Evolutionary conservation across 2,797 vertebrate genomes (phyloP), one percentile per base, ranked within the genome.

Genomic region (Sparus aurata): DNA sequence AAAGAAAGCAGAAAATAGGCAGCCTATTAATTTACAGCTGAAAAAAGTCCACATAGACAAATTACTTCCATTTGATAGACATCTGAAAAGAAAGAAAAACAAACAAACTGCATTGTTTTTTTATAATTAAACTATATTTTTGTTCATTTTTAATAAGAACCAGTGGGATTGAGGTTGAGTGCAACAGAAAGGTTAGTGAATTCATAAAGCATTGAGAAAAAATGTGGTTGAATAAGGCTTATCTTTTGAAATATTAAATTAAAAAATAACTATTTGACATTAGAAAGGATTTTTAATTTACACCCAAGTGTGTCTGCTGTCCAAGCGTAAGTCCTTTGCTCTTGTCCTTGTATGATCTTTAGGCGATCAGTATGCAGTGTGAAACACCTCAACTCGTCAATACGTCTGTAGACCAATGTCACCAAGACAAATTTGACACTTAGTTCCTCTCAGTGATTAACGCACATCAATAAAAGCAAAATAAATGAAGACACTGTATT

Each of bases 361-460:
- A 52, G 20, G 0, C 25, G 3, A 85, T 89, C 81, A 85, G 81
- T 77, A 89, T 88, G 86, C 83, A 62, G 52, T 9, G 50, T 63
- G 72, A 90, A 83, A 79, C 73, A 75, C 75, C 71, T 68, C 63
- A 67, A 55, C 53, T 65, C 64, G 23, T 85, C 84, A 87, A 89
- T 90, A 90, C 80, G 81, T 86, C 82, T 80, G 59, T 69, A n/a
- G 18, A 43, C 52, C 74, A 84, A 80, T 70, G 82, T 84, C 85
- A 87, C 69, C 68, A 66, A 82, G 76, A 53, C 57, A 79, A 79
- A 84, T 72, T 76, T 73, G 77, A 84, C 79, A 60, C 74, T 72
- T 50, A 69, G 67, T 65, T 52, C 50, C 46, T 84, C 74, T 50
- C 43, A 12, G 7, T 63, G 59, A 89, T 85, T 87, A 80, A 84